These are phyloP conservation scores for Orientallactaga sibirica DNA, from an alignment of 2,797 vertebrate genomes.

Conservation along the genomic window DNA sequence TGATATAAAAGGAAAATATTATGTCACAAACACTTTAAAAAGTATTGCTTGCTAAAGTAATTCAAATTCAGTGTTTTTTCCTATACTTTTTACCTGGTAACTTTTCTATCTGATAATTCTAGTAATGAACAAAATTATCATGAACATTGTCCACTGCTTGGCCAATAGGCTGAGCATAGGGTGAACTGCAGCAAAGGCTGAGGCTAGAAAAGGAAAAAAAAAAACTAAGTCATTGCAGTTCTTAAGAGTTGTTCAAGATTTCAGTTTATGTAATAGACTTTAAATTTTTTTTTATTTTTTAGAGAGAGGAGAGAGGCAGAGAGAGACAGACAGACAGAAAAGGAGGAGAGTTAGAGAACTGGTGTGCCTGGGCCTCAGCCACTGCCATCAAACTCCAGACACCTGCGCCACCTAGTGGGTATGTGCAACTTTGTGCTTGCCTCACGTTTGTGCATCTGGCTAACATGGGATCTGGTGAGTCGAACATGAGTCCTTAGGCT, in stretches of 20 bases:
- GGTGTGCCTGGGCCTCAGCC: too few relatives aligned
- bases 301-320: too few relatives aligned
- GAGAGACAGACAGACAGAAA: too few relatives aligned
- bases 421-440: too few relatives aligned
- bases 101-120: conserved; percentile 32
- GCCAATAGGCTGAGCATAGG: not conserved
- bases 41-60: not conserved
- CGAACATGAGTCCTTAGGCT: too few relatives aligned
- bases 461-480: too few relatives aligned
- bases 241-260: not conserved
- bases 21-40: not conserved
- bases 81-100: not conserved
- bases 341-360: too few relatives aligned
- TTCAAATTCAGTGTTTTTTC: not conserved
- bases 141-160: not conserved
- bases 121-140: conserved; percentile 10
- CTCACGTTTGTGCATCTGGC: too few relatives aligned
- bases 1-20: not conserved
- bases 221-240: not conserved
- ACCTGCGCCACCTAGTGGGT: too few relatives aligned
- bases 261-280: not conserved
- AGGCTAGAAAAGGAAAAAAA: not conserved
- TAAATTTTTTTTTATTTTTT: too few relatives aligned
- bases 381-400: too few relatives aligned
- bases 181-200: not conserved